Percentiles rank a stretch among this genome's conserved stretches.
These are phyloP conservation scores for Patella vulgata DNA, from an alignment of 1,140 invertebrate species.

Conservation along the genomic window DNA sequence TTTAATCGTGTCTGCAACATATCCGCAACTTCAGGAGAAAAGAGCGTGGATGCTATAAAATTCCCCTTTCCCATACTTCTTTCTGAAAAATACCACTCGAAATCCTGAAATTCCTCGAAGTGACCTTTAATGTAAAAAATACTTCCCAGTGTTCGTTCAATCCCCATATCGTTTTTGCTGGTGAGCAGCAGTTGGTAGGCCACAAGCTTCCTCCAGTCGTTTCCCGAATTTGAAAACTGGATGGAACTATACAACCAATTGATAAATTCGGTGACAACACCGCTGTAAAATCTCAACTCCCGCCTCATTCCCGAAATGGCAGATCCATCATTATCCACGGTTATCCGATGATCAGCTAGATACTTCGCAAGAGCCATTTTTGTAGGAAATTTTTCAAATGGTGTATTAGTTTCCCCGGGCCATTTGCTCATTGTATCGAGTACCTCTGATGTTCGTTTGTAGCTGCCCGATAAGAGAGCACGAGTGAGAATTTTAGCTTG, in stretches of 20 bases:
- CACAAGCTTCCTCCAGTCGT: conserved; percentile 39
- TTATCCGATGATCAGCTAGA: neutral
- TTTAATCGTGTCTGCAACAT: neutral
- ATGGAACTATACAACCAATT: conserved; percentile 36
- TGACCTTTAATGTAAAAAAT: conserved; percentile 31
- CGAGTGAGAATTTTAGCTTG: conserved; percentile 25
- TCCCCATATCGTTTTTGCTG: conserved; percentile 42
- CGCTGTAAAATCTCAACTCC: conserved; percentile 36
- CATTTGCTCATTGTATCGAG: conserved; percentile 41
- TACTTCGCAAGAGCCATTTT: conserved; percentile 16
- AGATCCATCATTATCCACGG: neutral
- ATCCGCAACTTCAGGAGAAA: conserved; percentile 21
- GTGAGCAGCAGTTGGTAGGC: conserved; percentile 40
- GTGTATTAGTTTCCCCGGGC: conserved; percentile 32
- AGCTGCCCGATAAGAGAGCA: conserved; percentile 45
- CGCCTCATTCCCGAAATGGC: conserved; percentile 2
- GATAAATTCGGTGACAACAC: conserved; percentile 26
- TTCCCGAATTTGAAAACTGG: conserved; percentile 25
- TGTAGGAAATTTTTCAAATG: conserved; percentile 16
- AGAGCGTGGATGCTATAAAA: conserved; percentile 25
- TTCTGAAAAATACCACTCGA: conserved; percentile 29
- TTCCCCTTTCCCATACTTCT: conserved; percentile 29
- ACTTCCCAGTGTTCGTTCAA: conserved; percentile 42
- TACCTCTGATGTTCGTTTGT: conserved; percentile 36
- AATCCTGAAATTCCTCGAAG: conserved; percentile 27